Evolutionary conservation across 2,113 vertebrate species (phyloP).

Genomic region (Eolophus roseicapilla): DNA sequence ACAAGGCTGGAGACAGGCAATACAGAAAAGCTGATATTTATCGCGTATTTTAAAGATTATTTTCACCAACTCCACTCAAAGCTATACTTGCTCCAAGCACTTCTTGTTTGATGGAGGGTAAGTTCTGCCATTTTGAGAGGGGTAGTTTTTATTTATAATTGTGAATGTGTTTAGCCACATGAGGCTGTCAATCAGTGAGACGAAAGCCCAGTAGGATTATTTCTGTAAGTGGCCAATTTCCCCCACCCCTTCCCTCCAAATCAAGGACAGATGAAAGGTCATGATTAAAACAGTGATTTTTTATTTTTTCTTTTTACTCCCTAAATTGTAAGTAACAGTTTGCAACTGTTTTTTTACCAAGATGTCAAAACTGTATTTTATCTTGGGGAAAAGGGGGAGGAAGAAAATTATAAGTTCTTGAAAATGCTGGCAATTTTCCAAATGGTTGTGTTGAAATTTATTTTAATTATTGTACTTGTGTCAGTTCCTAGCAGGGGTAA

Average conservation of each 20-base stretch:
- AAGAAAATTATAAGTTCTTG: conserved; percentile 80
- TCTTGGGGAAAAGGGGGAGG: conserved; percentile 19
- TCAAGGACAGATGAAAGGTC: conserved; percentile 82
- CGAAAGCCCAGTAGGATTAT: conserved; percentile 75
- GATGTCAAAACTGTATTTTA: conserved; percentile 80
- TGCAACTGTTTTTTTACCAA: conserved; percentile 78
- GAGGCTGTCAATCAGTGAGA: conserved; percentile 73
- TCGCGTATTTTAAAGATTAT: neutral
- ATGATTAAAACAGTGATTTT: conserved; percentile 82
- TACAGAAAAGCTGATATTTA: neutral
- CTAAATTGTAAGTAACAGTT: conserved; percentile 77
- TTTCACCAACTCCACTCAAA: conserved; percentile 18
- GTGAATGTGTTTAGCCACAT: conserved; percentile 72
- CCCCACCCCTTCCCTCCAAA: conserved; percentile 55
- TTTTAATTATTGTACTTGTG: conserved; percentile 80
- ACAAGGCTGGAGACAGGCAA: neutral
- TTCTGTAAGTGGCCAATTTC: conserved; percentile 81
- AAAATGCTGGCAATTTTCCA: conserved; percentile 76
- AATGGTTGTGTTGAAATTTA: conserved; percentile 74
- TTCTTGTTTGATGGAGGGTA: conserved; percentile 56
- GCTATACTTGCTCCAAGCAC: conserved; percentile 50
- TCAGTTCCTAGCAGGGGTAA: conserved; percentile 71
- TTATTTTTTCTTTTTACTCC: neutral
- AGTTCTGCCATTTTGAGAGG: conserved; percentile 65
- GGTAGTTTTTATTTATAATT: conserved; percentile 74